Conservation (phyloP, 1,140 invertebrate species). For the Saccostrea glomerata region DNA sequence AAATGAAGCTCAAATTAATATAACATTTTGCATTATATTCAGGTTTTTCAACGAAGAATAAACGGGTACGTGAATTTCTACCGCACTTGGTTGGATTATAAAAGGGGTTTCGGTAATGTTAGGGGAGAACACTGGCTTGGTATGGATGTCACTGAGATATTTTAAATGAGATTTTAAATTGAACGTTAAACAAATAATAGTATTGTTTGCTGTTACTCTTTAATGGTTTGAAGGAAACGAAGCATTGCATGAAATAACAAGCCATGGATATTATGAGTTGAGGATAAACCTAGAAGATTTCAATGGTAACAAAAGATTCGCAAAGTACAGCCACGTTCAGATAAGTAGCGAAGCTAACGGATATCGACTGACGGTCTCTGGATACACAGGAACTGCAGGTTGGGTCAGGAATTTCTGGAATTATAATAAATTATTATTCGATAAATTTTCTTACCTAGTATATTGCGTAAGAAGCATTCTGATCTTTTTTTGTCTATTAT, state of each 20-base stretch:
- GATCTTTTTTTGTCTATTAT: background rate
- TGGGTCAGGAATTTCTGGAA: background rate
- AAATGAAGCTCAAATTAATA: no score
- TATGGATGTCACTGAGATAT: no score
- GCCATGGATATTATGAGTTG: conserved; percentile 7
- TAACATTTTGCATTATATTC: no score
- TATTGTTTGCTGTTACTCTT: no score
- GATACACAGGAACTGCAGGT: conserved; percentile 17
- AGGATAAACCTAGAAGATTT: background rate
- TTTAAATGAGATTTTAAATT: no score
- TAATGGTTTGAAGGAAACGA: conserved; percentile 7
- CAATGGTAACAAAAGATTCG: background rate
- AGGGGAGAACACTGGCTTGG: no score
- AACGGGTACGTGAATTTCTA: no score
- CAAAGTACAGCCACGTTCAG: background rate
- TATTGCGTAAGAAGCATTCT: background rate
- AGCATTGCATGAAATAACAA: background rate
- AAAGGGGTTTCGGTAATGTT: no score
- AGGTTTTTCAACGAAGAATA: no score
- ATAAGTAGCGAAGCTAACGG: background rate
- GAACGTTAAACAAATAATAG: no score
- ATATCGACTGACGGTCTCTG: background rate
- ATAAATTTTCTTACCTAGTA: background rate
- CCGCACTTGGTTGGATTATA: no score
- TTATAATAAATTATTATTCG: background rate